Percentiles rank a stretch among this genome's conserved stretches.
Evolutionary conservation across 1,140 invertebrate genomes (phyloP).

Genomic region (Neoseiulus cucumeris): DNA sequence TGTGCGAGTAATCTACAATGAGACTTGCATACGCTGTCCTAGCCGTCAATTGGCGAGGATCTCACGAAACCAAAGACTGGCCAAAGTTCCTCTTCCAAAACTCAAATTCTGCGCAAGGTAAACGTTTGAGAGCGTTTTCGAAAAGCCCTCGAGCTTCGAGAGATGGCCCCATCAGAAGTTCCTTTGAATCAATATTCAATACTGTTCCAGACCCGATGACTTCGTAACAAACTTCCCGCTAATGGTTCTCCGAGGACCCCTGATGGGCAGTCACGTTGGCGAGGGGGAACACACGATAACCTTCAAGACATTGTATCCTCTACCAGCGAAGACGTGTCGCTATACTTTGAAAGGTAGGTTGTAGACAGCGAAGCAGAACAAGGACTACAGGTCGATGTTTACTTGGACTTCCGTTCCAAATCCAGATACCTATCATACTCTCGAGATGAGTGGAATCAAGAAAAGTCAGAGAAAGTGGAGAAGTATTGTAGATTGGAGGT

Average conservation of each 20-base stretch:
- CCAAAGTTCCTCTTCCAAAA: not conserved
- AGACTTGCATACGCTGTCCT: not conserved
- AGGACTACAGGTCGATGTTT: too few relatives aligned
- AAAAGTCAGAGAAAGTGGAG: too few relatives aligned
- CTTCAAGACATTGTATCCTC: not conserved
- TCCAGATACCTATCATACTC: too few relatives aligned
- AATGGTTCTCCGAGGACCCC: not conserved
- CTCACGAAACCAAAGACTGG: not conserved
- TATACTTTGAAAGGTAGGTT: not conserved
- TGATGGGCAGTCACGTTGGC: not conserved
- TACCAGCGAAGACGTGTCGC: not conserved
- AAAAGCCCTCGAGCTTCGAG: too few relatives aligned
- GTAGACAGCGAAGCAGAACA: too few relatives aligned
- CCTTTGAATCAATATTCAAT: not conserved
- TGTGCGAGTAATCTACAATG: slow-evolving; percentile 3
- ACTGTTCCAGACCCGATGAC: not conserved
- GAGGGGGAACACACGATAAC: not conserved
- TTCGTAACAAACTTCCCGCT: slow-evolving; percentile 3
- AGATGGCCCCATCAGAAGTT: too few relatives aligned
- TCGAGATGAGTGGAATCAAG: too few relatives aligned
- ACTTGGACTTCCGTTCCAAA: too few relatives aligned
- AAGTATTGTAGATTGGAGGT: too few relatives aligned
- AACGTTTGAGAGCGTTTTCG: not conserved
- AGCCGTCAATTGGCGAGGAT: not conserved
- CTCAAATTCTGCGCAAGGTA: slow-evolving; percentile 1